These are phyloP conservation scores for Pseudachorutes palmiensis DNA, from an alignment of 1,140 invertebrate species.

Conservation along the genomic window DNA sequence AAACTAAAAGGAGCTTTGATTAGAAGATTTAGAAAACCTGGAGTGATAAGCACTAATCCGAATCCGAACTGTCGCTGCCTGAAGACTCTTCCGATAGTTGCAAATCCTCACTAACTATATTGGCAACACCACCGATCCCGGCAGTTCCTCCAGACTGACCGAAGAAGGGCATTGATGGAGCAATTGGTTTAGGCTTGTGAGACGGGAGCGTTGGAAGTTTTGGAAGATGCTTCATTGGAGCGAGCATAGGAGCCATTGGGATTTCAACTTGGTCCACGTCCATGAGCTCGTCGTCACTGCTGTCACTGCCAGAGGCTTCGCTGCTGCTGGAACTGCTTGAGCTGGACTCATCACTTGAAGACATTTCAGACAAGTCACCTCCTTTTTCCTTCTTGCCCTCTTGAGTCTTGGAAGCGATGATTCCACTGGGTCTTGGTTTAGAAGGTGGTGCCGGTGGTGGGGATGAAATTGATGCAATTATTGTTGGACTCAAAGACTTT, in stretches of 20 bases:
- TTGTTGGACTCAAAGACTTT: no score
- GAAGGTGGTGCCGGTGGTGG: no score
- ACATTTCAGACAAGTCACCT: conserved; percentile 4
- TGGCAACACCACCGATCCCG: conserved; percentile 37
- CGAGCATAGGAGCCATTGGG: conserved; percentile 9
- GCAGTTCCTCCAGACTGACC: conserved; percentile 44
- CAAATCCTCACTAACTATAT: conserved; percentile 61
- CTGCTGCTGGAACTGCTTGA: conserved; percentile 39
- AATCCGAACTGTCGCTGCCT: neutral
- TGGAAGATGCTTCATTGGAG: conserved; percentile 15
- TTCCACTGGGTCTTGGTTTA: no score
- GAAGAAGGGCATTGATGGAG: neutral
- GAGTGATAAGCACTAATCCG: no score
- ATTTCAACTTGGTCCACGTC: conserved; percentile 21
- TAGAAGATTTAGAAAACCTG: no score
- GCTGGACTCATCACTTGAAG: conserved; percentile 13
- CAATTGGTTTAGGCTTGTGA: conserved; percentile 13
- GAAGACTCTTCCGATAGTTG: conserved; percentile 63
- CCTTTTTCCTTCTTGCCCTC: conserved; percentile 10
- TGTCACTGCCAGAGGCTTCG: conserved; percentile 42
- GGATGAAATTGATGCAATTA: no score
- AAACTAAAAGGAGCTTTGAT: no score
- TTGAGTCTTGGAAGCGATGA: conserved; percentile 21
- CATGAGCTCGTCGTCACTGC: conserved; percentile 39
- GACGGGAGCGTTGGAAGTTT: conserved; percentile 18